A percentile compares a stretch with the other conserved stretches of the same genome.
phyloP scores from a whole-genome alignment of 2,888 invertebrate genomes.

The Limnephilus rhombicus region DNA sequence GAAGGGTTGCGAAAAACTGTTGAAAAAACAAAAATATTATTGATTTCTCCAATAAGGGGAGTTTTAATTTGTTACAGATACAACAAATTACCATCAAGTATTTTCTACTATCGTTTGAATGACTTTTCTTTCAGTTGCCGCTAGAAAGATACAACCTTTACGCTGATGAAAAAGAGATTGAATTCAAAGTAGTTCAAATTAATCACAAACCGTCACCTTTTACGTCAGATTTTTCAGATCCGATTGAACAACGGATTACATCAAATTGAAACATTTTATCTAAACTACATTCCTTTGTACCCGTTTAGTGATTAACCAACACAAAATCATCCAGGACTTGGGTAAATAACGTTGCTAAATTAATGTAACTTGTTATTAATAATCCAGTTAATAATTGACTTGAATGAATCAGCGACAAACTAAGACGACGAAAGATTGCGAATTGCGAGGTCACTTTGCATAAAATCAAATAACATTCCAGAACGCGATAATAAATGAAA shows the following conservation, averaged over 20 bases:
- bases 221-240: not conserved
- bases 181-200: too few relatives aligned
- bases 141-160: too few relatives aligned
- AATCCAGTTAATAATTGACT: not conserved
- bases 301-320: not conserved
- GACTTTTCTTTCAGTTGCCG: too few relatives aligned
- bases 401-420: not conserved
- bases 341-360: not conserved
- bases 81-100: too few relatives aligned
- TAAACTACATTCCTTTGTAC: not conserved
- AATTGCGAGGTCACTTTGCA: not conserved
- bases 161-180: too few relatives aligned
- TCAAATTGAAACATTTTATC: not conserved
- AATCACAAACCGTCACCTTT: not conserved
- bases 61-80: too few relatives aligned
- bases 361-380: not conserved
- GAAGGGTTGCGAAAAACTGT: constrained; percentile 57
- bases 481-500: not conserved
- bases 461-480: not conserved
- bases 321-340: not conserved
- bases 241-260: not conserved
- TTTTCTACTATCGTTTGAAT: not conserved
- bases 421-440: not conserved
- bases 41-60: not conserved
- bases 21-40: not conserved